These are phyloP conservation scores for Acanthosepion pharaonis DNA, from an alignment of 2,888 invertebrate species.

Conservation along the genomic window DNA sequence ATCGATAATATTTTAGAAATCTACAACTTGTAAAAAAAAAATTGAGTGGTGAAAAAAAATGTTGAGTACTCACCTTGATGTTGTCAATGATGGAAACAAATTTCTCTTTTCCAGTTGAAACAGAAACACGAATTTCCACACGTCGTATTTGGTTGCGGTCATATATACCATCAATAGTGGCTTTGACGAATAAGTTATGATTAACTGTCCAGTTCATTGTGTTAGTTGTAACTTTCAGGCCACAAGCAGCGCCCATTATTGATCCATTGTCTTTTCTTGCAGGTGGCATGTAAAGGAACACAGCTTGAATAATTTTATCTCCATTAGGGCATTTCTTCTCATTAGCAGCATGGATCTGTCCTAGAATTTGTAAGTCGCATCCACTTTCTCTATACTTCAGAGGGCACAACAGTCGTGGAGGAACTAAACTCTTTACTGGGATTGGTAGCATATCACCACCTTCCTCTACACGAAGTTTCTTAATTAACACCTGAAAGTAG, in stretches of 20 bases:
- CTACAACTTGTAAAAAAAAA: not conserved
- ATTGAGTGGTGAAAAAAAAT: not conserved
- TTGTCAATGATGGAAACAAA: not conserved
- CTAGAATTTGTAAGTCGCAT: slow-evolving; percentile 55
- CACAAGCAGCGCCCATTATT: not conserved
- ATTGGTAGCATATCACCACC: slow-evolving; percentile 52
- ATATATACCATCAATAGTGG: slow-evolving; percentile 56
- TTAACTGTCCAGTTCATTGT: not conserved
- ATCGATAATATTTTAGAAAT: not conserved
- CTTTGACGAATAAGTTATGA: slow-evolving; percentile 53
- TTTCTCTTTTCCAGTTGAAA: not conserved
- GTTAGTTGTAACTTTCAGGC: not conserved
- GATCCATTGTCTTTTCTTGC: not conserved
- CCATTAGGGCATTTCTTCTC: slow-evolving; percentile 55
- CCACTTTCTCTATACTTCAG: slow-evolving; percentile 47
- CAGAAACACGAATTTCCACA: slow-evolving; percentile 50
- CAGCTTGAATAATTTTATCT: not conserved
- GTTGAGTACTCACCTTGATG: slow-evolving; percentile 24
- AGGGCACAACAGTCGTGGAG: slow-evolving; percentile 57
- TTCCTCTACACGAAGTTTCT: slow-evolving; percentile 54
- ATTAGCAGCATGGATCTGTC: slow-evolving; percentile 35
- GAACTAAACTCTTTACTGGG: slow-evolving; percentile 53
- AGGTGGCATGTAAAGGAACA: not conserved
- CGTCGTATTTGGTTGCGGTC: slow-evolving; percentile 56
- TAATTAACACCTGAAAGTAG: slow-evolving; percentile 52